These are phyloP conservation scores for Lysiphlebus fabarum DNA, from an alignment of 1,140 invertebrate species.

Conservation along the genomic window DNA sequence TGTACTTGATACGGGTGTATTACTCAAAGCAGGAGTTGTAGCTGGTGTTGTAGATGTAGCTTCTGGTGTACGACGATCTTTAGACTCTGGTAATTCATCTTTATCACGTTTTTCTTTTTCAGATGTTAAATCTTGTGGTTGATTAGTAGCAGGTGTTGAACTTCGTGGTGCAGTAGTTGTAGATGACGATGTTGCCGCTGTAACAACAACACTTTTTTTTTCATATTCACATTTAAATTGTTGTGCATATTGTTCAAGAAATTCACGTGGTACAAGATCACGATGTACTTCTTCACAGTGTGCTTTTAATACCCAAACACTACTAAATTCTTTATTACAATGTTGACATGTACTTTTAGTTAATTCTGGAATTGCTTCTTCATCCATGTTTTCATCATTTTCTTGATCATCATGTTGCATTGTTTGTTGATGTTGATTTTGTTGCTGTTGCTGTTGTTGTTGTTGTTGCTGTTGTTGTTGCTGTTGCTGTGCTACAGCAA, in stretches of 20 bases:
- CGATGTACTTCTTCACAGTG: constrained; percentile 94
- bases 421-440: constrained; percentile 42
- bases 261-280: constrained; percentile 82
- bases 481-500: constrained; percentile 40
- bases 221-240: constrained; percentile 84
- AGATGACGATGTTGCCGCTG: constrained; percentile 60
- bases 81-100: constrained; percentile 55
- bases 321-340: constrained; percentile 91
- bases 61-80: constrained; percentile 55
- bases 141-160: constrained; percentile 53
- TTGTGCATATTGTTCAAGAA: constrained; percentile 87
- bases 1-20: constrained; percentile 58
- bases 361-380: constrained; percentile 62
- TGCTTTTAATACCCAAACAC: constrained; percentile 92
- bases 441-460: constrained; percentile 32
- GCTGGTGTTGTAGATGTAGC: constrained; percentile 61
- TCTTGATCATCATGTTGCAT: constrained; percentile 50
- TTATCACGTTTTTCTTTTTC: constrained; percentile 54
- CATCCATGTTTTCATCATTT: constrained; percentile 54
- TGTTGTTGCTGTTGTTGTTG: constrained; percentile 42
- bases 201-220: constrained; percentile 72
- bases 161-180: constrained; percentile 61
- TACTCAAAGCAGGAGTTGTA: constrained; percentile 64
- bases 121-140: constrained; percentile 43
- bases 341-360: constrained; percentile 75